phyloP scores from a whole-genome alignment of 2,113 vertebrate genomes.

The Numenius arquata region DNA sequence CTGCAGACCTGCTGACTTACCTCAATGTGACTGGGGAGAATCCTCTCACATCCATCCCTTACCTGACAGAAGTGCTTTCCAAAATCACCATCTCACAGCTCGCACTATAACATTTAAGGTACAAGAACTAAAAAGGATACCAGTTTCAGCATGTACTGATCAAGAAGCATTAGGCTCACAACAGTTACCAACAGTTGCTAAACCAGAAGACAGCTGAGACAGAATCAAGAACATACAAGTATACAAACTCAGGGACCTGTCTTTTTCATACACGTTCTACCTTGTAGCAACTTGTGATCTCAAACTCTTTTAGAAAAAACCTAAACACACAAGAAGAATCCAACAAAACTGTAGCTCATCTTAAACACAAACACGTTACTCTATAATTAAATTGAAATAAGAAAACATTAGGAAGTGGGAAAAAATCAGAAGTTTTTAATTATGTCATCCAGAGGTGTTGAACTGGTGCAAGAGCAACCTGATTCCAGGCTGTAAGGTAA shows the following conservation, averaged over 20 bases:
- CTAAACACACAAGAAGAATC: not conserved
- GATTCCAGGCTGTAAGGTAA: not conserved
- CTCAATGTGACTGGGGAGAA: not conserved
- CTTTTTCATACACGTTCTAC: not conserved
- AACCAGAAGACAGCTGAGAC: not conserved
- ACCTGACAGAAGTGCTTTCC: not conserved
- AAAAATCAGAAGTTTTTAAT: not conserved
- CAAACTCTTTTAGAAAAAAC: not conserved
- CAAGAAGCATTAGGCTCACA: not conserved
- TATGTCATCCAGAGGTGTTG: not conserved
- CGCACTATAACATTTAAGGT: not conserved
- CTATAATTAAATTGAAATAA: not conserved
- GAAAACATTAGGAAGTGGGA: not conserved
- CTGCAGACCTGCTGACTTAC: not conserved
- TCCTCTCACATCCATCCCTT: not conserved
- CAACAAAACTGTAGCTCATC: not conserved
- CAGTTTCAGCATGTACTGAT: not conserved
- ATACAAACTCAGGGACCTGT: not conserved
- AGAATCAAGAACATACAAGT: not conserved
- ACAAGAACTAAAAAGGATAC: not conserved
- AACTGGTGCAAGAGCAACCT: not conserved
- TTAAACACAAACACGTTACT: not conserved
- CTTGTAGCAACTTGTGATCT: not conserved
- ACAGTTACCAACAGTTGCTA: not conserved
- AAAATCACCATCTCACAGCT: not conserved